phyloP scores from a whole-genome alignment of 2,797 vertebrate genomes.

The Phalanger gymnotis region DNA sequence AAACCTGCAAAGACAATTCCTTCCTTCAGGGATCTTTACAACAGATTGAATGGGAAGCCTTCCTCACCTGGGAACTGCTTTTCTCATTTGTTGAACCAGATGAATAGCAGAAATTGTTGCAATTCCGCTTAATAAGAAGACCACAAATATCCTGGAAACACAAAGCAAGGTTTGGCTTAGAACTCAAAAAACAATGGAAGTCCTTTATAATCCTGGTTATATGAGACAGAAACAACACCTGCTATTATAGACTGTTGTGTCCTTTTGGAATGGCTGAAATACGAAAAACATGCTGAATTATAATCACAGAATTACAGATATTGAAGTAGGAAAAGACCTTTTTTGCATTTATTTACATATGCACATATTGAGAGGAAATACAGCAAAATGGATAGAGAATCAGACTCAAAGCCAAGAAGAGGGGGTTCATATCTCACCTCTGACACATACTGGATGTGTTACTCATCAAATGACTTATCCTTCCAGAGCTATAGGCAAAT shows the following conservation, averaged over 20 bases:
- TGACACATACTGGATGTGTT: not conserved
- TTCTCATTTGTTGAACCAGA: constrained; percentile 32
- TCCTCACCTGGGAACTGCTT: constrained; percentile 1
- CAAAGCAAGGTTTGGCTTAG: constrained; percentile 13
- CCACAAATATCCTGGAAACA: not conserved
- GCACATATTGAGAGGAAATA: not conserved
- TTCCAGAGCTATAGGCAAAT: not conserved
- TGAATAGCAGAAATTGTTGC: not conserved
- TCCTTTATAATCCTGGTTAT: not conserved
- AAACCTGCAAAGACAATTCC: not conserved
- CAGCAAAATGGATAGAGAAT: not conserved
- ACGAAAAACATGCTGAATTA: not conserved
- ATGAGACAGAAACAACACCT: not conserved
- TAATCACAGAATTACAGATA: not conserved
- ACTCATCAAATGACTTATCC: not conserved
- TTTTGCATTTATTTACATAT: not conserved
- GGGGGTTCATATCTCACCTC: not conserved
- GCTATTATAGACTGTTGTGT: not conserved
- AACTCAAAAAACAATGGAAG: not conserved
- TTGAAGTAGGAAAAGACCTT: not conserved
- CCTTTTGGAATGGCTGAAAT: not conserved
- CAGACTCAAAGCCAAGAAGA: not conserved
- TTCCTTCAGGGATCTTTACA: not conserved
- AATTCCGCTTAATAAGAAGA: constrained; percentile 15
- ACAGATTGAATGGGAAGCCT: not conserved